A percentile compares a stretch with the other conserved stretches of the same genome.
phyloP scores from a whole-genome alignment of 2,113 vertebrate species.

The Malurus melanocephalus region DNA sequence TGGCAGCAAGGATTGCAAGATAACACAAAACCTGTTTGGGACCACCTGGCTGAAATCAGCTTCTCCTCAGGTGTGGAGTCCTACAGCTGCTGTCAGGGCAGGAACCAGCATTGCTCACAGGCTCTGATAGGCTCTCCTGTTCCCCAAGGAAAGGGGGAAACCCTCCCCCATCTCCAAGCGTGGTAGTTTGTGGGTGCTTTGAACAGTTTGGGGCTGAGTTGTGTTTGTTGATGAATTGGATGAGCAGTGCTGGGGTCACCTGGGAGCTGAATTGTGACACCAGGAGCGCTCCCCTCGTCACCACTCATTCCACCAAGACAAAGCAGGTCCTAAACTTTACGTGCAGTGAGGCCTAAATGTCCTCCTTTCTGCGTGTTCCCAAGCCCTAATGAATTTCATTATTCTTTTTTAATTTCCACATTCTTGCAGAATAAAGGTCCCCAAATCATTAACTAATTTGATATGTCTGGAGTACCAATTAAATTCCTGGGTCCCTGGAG shows the following conservation, averaged over 20 bases:
- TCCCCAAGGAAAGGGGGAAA: neutral
- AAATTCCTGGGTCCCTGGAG: conserved; percentile 66
- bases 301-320: conserved; percentile 12
- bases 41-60: neutral
- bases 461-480: conserved; percentile 75
- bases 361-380: conserved; percentile 37
- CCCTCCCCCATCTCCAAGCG: neutral
- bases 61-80: neutral
- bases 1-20: neutral
- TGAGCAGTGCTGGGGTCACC: conserved; percentile 9
- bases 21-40: neutral
- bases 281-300: neutral
- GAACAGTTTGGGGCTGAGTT: neutral
- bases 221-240: neutral
- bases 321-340: conserved; percentile 50
- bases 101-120: neutral
- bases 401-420: conserved; percentile 76
- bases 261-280: neutral
- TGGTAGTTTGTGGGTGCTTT: neutral
- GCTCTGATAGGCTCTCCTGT: neutral
- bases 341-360: conserved; percentile 26
- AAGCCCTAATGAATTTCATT: conserved; percentile 75
- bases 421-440: conserved; percentile 73
- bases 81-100: neutral
- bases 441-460: conserved; percentile 82